Base-by-base conservation (phyloP, 2,113 vertebrate species). In the Phalacrocorax aristotelis region DNA sequence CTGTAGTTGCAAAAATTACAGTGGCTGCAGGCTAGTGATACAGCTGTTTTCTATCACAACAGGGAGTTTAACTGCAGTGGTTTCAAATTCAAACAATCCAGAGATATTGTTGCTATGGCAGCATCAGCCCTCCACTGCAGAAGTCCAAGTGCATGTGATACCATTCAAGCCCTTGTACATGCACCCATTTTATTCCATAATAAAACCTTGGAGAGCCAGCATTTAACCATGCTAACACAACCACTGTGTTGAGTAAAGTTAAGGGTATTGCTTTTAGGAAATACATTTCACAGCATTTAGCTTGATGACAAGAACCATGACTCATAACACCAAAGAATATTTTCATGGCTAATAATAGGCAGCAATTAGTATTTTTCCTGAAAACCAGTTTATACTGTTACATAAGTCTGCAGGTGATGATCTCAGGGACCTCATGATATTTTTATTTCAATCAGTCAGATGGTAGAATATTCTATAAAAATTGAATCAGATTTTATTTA, bases 91-190 rank as follows among this genome's bases (percentile, higher is more conserved):
- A 70, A 95, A 52, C 15, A 38, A 25, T 61, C 70, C 58, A 77
- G 77, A 70, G 65, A 44, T 69, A 71, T 42, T 25, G 95, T 96
- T 96, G 95, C 98, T 89, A 96, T 90, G 92, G 68, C 79, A 98
- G 72, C 95, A 86, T 51, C n/a, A 68, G 49, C 54, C 58, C 49
- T 95, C 64, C 42, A n/a, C 60, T 34, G 62, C 34, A 64, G 51
- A 94, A 91, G 29, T 68, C 83, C 88, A 65, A 72, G n/a, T 52
- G 64, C 55, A 68, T 58, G 51, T 25, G 10, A 48, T 82, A 51
- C 36, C 58, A 32, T 61, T 65, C 71, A 71, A 36, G 57, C 54
- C n/a, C 60, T 83, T 86, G 69, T 42, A 32, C 10, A 30, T 15
- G 7, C 42, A 23, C 9, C 34, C 44, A 42, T 57, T 70, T 86